phyloP scores from a whole-genome alignment of 2,113 vertebrate species.

The Solenodon paradoxus region DNA sequence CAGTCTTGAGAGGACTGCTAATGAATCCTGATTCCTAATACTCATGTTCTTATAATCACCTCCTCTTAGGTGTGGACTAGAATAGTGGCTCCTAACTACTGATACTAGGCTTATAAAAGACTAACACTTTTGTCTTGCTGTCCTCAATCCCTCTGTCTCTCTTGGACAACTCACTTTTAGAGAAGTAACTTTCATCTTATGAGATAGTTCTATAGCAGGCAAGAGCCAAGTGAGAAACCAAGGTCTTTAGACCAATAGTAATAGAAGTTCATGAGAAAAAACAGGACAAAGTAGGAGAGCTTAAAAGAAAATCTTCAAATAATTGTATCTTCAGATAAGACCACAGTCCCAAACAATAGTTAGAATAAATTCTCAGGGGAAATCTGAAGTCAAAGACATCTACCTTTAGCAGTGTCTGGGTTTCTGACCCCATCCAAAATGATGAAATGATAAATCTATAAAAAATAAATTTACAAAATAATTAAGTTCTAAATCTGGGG shows the following conservation, averaged over 20 bases:
- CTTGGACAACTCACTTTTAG: neutral
- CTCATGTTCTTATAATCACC: neutral
- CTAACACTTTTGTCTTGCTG: neutral
- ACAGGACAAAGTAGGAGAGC: too few species aligned
- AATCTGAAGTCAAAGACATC: neutral
- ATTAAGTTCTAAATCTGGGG: too few species aligned
- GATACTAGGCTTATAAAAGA: neutral
- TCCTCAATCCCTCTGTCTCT: neutral
- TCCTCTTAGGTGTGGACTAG: too few species aligned
- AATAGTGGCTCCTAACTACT: neutral
- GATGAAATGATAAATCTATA: neutral
- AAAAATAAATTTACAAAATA: too few species aligned
- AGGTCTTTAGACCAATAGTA: neutral
- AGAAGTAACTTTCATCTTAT: neutral
- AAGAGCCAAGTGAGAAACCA: neutral
- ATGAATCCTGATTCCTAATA: too few species aligned
- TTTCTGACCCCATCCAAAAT: neutral
- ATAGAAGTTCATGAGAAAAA: fast-evolving
- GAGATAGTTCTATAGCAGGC: neutral
- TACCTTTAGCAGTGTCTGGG: neutral
- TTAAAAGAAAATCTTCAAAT: neutral
- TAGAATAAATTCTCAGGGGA: neutral
- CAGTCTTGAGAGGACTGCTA: too few species aligned
- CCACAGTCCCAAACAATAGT: neutral
- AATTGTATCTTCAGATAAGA: too few species aligned